These are phyloP conservation scores for Psilopogon haemacephalus DNA, from an alignment of 2,113 vertebrate genomes.

Conservation along the genomic window DNA sequence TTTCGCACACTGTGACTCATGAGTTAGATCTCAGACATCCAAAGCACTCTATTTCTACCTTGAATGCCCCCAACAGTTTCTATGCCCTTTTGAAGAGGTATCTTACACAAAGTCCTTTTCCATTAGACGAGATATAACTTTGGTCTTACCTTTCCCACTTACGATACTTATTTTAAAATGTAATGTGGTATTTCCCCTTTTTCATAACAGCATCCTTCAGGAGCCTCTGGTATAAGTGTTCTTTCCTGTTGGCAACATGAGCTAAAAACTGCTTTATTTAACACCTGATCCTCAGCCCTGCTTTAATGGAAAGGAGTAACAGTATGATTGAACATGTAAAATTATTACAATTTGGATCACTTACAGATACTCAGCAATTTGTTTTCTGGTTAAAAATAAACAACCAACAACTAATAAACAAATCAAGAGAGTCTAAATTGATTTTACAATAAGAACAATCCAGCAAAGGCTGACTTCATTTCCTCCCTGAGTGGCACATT, in stretches of 20 bases:
- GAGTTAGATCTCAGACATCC: not conserved
- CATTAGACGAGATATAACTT: not conserved
- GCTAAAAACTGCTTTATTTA: not conserved
- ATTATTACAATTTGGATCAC: not conserved
- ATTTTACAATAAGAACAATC: not conserved
- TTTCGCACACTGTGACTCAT: not conserved
- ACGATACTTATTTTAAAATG: not conserved
- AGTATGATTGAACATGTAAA: not conserved
- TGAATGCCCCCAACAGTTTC: constrained; percentile 5
- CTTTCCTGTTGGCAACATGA: not conserved
- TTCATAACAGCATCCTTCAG: not conserved
- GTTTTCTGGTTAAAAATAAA: not conserved
- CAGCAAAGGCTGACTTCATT: not conserved
- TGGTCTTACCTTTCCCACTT: not conserved
- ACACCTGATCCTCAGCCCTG: not conserved
- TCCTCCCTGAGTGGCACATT: not conserved
- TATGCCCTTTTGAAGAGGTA: not conserved
- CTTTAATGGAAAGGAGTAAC: not conserved
- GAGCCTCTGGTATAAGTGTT: fast-evolving
- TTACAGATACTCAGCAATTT: not conserved
- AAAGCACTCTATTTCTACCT: not conserved
- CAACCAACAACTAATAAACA: not conserved
- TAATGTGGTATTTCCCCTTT: not conserved
- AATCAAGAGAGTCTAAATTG: not conserved
- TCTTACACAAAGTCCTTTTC: constrained; percentile 3